A percentile compares a stretch with the other conserved stretches of the same genome.
phyloP scores from a whole-genome alignment of 2,797 vertebrate genomes.

The Typhlichthys subterraneus region DNA sequence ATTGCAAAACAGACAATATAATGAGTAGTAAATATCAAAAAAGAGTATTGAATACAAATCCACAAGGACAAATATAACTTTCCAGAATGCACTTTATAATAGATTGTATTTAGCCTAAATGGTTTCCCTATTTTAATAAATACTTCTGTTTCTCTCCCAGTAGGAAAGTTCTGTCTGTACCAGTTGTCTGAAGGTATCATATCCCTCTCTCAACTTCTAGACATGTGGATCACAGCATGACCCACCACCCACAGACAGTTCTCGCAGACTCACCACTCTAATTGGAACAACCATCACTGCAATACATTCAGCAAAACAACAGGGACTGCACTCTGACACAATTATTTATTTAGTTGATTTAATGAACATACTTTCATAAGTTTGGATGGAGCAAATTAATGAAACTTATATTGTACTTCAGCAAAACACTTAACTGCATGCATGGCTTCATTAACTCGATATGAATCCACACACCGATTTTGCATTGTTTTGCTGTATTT shows the following conservation, averaged over 20 bases:
- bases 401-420: too few relatives aligned
- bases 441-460: too few relatives aligned
- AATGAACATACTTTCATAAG: slow-evolving; percentile 4
- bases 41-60: neutral
- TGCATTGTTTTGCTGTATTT: too few relatives aligned
- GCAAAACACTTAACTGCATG: too few relatives aligned
- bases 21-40: too few relatives aligned
- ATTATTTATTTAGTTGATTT: slow-evolving; percentile 19
- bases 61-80: neutral
- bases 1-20: too few relatives aligned
- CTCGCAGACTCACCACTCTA: slow-evolving; percentile 24
- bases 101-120: neutral
- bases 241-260: neutral
- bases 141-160: neutral
- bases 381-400: slow-evolving; percentile 7
- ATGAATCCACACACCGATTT: too few relatives aligned
- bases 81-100: neutral
- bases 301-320: slow-evolving; percentile 1
- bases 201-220: slow-evolving; percentile 6
- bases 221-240: slow-evolving; percentile 9
- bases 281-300: slow-evolving; percentile 19
- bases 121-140: neutral
- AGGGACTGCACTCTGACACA: slow-evolving; percentile 14
- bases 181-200: slow-evolving; percentile 8
- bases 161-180: neutral